Evolutionary conservation across 2,113 vertebrate species (phyloP).

Genomic region (Myodes glareolus): DNA sequence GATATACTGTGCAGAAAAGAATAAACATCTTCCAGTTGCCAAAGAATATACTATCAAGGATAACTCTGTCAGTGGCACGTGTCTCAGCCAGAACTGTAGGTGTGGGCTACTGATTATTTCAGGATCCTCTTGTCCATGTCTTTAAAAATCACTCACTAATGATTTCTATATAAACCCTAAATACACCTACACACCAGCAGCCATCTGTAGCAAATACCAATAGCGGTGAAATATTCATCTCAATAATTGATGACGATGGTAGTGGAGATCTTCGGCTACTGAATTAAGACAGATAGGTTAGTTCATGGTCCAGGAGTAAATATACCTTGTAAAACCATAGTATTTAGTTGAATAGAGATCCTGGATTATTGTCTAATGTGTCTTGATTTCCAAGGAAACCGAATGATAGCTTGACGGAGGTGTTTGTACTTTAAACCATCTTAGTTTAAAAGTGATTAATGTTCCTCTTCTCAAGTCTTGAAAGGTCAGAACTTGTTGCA

Average conservation of each 20-base stretch:
- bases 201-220: background rate
- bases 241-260: background rate
- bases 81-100: background rate
- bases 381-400: background rate
- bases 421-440: background rate
- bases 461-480: background rate
- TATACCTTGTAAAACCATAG: background rate
- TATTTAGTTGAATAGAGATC: background rate
- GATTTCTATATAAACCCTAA: slow-evolving; percentile 5
- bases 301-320: background rate
- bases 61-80: background rate
- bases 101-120: background rate
- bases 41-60: background rate
- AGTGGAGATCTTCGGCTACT: background rate
- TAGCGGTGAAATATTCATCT: background rate
- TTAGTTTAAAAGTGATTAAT: background rate
- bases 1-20: background rate
- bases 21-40: no score
- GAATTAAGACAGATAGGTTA: background rate
- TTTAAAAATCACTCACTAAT: background rate
- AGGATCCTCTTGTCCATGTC: background rate
- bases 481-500: background rate
- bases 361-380: background rate
- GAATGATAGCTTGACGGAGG: background rate
- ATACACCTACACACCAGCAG: background rate